A percentile compares a stretch with the other conserved stretches of the same genome.
These are phyloP conservation scores for Galerucella pusilla DNA, from an alignment of 2,888 invertebrate species.

Conservation along the genomic window DNA sequence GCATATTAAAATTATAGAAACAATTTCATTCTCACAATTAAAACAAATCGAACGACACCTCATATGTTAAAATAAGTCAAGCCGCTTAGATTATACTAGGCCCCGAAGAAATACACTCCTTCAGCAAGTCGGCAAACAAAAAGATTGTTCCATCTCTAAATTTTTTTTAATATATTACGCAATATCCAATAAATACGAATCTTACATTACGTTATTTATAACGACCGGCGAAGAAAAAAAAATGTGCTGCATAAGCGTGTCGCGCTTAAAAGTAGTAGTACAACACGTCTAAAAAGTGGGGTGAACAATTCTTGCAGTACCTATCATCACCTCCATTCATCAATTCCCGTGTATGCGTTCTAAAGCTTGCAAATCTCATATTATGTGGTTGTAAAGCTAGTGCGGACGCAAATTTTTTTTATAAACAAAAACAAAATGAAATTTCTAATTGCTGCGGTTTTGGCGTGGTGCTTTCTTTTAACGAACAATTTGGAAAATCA, in stretches of 20 bases:
- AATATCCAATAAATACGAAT: neutral
- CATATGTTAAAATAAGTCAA: too few species aligned
- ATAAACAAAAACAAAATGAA: conserved; percentile 36
- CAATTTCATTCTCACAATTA: too few species aligned
- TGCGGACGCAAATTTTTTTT: conserved; percentile 1
- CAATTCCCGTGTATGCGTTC: neutral
- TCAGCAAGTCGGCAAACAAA: too few species aligned
- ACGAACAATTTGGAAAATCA: conserved; percentile 46
- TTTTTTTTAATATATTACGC: neutral
- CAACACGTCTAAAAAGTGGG: conserved; percentile 1
- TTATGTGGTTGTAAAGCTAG: conserved; percentile 1
- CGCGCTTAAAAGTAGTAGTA: conserved; percentile 3
- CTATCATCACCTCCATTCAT: conserved; percentile 13
- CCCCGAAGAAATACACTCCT: too few species aligned
- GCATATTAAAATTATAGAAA: too few species aligned
- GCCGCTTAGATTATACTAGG: too few species aligned
- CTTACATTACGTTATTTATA: neutral
- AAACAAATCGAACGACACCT: too few species aligned
- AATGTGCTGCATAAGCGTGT: neutral
- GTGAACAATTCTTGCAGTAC: neutral
- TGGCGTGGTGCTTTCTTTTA: conserved; percentile 49
- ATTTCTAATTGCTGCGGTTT: conserved; percentile 43
- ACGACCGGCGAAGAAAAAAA: neutral
- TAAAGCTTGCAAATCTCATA: conserved; percentile 1
- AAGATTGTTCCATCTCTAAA: too few species aligned